phyloP scores from a whole-genome alignment of 2,113 vertebrate genomes.

The Elephantulus edwardii region DNA sequence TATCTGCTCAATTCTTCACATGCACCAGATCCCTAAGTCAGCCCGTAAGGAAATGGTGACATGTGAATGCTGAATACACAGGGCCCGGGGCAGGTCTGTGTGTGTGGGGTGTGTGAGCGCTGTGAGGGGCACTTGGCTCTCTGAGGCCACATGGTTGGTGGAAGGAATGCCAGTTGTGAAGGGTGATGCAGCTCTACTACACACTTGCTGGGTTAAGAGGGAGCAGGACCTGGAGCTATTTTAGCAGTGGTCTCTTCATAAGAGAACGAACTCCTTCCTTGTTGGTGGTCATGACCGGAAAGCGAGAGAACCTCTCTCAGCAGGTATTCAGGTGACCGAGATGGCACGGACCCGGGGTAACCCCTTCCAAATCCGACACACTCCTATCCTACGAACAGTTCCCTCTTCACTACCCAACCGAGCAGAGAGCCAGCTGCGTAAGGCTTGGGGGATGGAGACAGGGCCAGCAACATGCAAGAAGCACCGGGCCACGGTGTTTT shows the following conservation, averaged over 20 bases:
- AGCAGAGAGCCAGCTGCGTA: not conserved
- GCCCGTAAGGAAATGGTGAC: too few species aligned
- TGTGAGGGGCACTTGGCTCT: not conserved
- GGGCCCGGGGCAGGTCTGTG: too few species aligned
- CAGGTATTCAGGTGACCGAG: not conserved
- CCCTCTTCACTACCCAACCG: not conserved
- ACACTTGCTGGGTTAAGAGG: not conserved
- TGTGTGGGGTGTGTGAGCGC: too few species aligned
- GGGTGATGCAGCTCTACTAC: not conserved
- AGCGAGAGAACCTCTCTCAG: not conserved
- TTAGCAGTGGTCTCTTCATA: not conserved
- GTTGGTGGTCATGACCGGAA: not conserved
- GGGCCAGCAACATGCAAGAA: not conserved
- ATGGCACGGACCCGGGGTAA: not conserved
- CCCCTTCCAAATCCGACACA: not conserved
- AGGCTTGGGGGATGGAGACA: not conserved
- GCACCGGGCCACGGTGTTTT: rapidly evolving
- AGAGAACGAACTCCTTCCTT: not conserved
- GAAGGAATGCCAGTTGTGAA: not conserved
- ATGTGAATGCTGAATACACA: too few species aligned
- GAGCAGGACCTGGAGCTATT: not conserved
- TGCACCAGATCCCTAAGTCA: not conserved
- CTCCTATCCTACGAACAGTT: not conserved
- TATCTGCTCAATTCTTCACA: too few species aligned
- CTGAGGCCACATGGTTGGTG: not conserved